Conservation (phyloP, 2,888 invertebrate genomes). For the Belgica antarctica region DNA sequence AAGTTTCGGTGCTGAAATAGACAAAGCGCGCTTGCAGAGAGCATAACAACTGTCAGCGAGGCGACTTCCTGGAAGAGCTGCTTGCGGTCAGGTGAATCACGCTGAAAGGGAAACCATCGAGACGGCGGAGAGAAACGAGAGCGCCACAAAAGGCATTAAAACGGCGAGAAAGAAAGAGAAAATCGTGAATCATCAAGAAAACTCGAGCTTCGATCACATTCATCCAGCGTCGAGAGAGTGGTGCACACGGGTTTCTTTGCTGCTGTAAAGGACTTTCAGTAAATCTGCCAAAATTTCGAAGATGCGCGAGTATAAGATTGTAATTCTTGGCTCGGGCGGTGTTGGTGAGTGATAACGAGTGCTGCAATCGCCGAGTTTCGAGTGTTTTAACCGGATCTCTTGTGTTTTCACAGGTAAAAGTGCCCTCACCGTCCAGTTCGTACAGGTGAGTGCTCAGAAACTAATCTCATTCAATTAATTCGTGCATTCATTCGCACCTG, state of each 20-base stretch:
- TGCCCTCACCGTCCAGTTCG: conserved; percentile 94
- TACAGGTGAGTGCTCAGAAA: not conserved
- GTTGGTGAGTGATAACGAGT: conserved; percentile 82
- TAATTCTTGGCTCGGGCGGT: conserved; percentile 98
- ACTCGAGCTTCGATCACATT: conserved; percentile 7
- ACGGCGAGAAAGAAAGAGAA: conserved; percentile 13
- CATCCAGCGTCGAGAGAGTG: not conserved
- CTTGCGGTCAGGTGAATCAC: not conserved
- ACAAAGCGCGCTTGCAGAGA: conserved; percentile 15
- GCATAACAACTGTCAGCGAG: not conserved
- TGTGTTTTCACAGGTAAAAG: conserved; percentile 13
- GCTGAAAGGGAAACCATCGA: not conserved
- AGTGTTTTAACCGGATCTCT: not conserved
- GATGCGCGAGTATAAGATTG: conserved; percentile 99
- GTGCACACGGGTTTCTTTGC: not conserved
- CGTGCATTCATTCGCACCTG: not conserved
- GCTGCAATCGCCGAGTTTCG: not conserved
- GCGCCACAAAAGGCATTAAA: not conserved
- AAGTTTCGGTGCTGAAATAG: not conserved
- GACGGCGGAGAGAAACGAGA: not conserved
- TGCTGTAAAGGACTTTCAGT: not conserved
- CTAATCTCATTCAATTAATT: not conserved
- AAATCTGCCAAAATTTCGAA: conserved; percentile 45
- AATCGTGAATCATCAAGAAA: not conserved
- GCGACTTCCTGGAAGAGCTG: not conserved